phyloP scores from a whole-genome alignment of 2,888 invertebrate species.

The Drosophila falleni region DNA sequence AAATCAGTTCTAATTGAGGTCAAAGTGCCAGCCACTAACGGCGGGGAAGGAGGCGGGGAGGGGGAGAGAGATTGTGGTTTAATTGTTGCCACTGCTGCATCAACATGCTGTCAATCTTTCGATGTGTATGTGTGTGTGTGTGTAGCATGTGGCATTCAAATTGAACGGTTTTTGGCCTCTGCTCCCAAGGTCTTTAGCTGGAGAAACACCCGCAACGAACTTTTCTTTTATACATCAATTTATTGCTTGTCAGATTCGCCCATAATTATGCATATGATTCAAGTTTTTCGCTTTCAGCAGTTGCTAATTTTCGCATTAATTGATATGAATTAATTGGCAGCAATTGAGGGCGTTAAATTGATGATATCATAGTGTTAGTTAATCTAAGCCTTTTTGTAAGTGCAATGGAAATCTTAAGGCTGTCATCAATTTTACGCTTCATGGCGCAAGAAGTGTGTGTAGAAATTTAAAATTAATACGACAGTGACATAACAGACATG shows the following conservation, averaged over 20 bases:
- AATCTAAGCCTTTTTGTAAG: not conserved
- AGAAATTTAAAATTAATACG: conserved; percentile 22
- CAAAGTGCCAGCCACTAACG: conserved; percentile 41
- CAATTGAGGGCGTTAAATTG: conserved; percentile 1
- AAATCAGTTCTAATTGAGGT: conserved; percentile 63
- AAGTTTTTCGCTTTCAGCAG: conserved; percentile 1
- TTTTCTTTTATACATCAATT: conserved; percentile 40
- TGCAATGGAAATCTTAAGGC: not conserved
- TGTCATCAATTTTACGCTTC: conserved; percentile 28
- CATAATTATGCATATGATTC: conserved; percentile 26
- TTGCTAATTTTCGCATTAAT: conserved; percentile 25
- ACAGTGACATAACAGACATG: conserved; percentile 57
- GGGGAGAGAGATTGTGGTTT: not conserved
- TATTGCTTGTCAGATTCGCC: conserved; percentile 37
- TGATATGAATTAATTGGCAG: conserved; percentile 24
- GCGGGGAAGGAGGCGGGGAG: too few species aligned
- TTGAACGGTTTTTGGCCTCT: conserved; percentile 13
- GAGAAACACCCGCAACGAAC: conserved; percentile 1
- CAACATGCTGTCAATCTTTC: conserved; percentile 6
- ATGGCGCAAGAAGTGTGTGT: conserved; percentile 11
- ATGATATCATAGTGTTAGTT: conserved; percentile 25
- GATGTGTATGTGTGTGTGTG: not conserved
- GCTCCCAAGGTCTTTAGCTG: conserved; percentile 23
- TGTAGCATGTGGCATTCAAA: conserved; percentile 11
- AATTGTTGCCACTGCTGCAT: conserved; percentile 9